Evolutionary conservation across 2,797 vertebrate genomes (phyloP).

Genomic region (Pteronotus mesoamericanus): DNA sequence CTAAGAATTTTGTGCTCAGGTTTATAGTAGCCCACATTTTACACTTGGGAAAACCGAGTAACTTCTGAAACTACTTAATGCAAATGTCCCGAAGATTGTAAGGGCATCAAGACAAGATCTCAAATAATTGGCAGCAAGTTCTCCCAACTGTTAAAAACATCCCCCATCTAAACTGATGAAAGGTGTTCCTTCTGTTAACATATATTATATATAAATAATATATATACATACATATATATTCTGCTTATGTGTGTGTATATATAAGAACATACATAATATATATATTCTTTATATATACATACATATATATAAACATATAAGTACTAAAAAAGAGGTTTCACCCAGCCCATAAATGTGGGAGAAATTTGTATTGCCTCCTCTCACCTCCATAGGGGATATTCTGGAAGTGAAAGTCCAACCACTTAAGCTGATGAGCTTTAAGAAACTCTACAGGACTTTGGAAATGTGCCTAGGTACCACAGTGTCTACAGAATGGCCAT

Average conservation of each 20-base stretch:
- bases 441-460: background rate
- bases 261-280: too few species aligned
- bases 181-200: background rate
- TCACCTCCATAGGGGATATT: background rate
- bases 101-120: background rate
- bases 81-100: background rate
- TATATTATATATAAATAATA: background rate
- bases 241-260: too few species aligned
- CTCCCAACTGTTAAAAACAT: background rate
- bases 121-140: background rate
- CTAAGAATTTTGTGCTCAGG: background rate
- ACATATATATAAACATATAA: background rate
- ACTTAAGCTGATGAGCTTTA: background rate
- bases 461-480: constrained; percentile 54
- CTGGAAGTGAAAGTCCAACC: constrained; percentile 1
- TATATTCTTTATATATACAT: too few species aligned
- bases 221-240: too few species aligned
- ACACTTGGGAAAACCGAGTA: constrained; percentile 7
- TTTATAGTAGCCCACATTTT: constrained; percentile 4
- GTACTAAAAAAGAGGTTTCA: background rate
- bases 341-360: background rate
- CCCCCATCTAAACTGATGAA: background rate
- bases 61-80: background rate
- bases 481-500: background rate
- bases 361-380: background rate